Percentiles rank a stretch among this genome's conserved stretches.
Conservation (phyloP, 2,888 invertebrate species). For the Crematogaster levior region DNA sequence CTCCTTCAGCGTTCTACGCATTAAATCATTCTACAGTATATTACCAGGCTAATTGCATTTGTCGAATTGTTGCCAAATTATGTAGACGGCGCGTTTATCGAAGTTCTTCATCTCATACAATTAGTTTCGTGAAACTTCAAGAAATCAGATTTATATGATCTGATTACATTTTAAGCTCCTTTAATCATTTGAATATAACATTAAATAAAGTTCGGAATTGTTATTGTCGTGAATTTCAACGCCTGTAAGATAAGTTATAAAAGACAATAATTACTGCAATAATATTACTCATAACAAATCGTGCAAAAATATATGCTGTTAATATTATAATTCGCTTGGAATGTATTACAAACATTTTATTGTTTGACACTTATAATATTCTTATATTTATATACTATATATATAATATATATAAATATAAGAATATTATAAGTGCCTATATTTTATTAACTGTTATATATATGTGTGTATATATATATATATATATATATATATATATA, state of each 20-base stretch:
- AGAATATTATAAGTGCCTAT: background rate
- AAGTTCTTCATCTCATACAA: slow-evolving; percentile 8
- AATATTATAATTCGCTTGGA: background rate
- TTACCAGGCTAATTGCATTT: slow-evolving; percentile 23
- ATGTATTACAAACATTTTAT: background rate
- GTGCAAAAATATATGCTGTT: background rate
- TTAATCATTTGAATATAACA: background rate
- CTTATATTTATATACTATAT: background rate
- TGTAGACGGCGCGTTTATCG: slow-evolving; percentile 20
- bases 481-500: no score
- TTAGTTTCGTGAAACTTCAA: background rate
- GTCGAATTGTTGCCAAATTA: slow-evolving; percentile 43
- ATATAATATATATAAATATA: no score
- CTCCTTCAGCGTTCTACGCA: background rate
- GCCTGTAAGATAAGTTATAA: background rate
- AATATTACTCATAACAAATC: background rate
- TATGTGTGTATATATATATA: no score
- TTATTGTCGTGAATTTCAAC: background rate
- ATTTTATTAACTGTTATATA: no score
- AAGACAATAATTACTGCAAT: background rate
- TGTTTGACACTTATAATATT: background rate
- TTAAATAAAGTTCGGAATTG: background rate
- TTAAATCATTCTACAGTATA: slow-evolving; percentile 5
- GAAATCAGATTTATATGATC: background rate
- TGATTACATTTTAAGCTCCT: slow-evolving; percentile 4